Evolutionary conservation across 2,888 invertebrate species (phyloP), one percentile per base, ranked within the genome.

Genomic region (Caenorhabditis afra): DNA sequence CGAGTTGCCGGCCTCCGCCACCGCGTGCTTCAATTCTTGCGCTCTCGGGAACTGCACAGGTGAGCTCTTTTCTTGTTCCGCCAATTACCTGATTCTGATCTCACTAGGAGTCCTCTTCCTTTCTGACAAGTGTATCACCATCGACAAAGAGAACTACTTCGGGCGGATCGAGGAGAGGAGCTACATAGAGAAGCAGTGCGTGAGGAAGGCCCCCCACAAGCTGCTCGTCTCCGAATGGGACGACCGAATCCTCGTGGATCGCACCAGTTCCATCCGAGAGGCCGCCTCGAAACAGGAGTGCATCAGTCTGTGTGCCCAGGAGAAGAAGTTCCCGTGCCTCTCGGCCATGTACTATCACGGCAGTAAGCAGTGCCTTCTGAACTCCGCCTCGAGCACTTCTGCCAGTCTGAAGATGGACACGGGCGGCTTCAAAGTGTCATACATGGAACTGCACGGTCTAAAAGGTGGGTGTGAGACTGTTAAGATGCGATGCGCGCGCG

Each of bases 321-420:
- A 79, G 37, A 78, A 75, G 71, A 64, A 49, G 10, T 84, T 82
- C 44, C 55, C 67, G 0, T 84, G 84, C 45, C 62, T 77, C 0
- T 82, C 82, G 4, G 59, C 75, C 3, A 84, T 84, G 82, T 84
- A 53, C 61, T 84, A 84, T 37, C 50, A 41, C 1, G 74, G 79
- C 12, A 76, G 70, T 16, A 73, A 76, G 3, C 81, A 84, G 20
- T 84, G 84, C 61, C 71, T 84, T 12, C 49, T 84, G 50, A 84
- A 84, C 49, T 74, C 83, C n/a, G 83, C 80, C 12, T 75, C 81
- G 0, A 71, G 75, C 20, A 55, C 58, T 8, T 53, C 74, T 4
- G 78, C 73, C 10, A 20, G 37, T 1, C 14, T 80, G 35, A 75
- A 62, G 45, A 62, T 58, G 41, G 80, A 80, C 16, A 70, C 78